Evolutionary conservation across 2,797 vertebrate species (phyloP), one percentile per base, ranked within the genome.

Genomic region (Kryptolebias ocellatus): DNA sequence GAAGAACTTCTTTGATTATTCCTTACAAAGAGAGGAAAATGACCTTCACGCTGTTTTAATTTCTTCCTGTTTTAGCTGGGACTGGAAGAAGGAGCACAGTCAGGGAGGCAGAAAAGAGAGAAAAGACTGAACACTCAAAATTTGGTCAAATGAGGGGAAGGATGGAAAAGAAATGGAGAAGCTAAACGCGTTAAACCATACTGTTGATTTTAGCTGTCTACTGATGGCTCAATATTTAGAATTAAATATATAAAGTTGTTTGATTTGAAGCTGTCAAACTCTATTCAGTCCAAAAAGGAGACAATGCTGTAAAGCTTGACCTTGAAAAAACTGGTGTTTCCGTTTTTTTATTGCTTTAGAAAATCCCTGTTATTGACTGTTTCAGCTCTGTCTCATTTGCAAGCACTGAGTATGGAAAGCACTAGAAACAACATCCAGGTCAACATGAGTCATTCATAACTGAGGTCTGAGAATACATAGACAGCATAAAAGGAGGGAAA

Each of bases 1-100:
- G 78, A 85, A 83, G 74, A 64, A 9, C 70, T 72, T 60, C 85
- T 89, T 92, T 92, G 91, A 92, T 89, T 81, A 73, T 82, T 79
- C 78, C 78, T 89, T 89, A 81, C 81, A 81, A 86, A 66, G 70
- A 29, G 76, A 66, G 70, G 24, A 78, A 82, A 89, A 80, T 81
- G 34, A 63, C 82, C 80, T 64, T 76, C 70, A 82, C 67, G 78
- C 60, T 5, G 45, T 84, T 88, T 89, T 87, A 86, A 86, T 91
- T 90, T 84, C 46, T 83, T 57, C 62, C 61, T 73, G 6, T 83
- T 72, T 78, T 82, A 88, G 85, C 80, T 89, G 80, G 61, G 72
- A 87, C 84, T 57, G 39, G 39, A 14, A 42, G 39, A 3, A 12
- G 39, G 39, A 42, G 39, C 11, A 12, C 10, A 42, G 11, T 12